These are phyloP conservation scores for Pampus argenteus DNA, from an alignment of 2,797 vertebrate species.

Conservation along the genomic window DNA sequence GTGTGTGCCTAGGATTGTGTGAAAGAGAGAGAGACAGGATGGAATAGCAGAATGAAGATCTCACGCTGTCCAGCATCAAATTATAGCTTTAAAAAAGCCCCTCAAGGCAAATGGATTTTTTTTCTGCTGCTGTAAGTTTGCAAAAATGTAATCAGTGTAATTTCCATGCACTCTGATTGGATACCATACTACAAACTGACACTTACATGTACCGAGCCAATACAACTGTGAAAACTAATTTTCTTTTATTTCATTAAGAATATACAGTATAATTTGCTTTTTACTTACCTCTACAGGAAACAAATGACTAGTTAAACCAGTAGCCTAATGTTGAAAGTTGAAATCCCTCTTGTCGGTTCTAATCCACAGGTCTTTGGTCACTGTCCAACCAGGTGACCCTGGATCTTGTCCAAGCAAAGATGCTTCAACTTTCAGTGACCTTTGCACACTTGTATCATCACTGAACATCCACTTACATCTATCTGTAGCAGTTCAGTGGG, in stretches of 20 bases:
- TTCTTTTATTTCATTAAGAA: not conserved
- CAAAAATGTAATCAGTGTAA: conserved; percentile 13
- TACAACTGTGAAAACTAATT: not conserved
- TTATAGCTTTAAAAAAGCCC: conserved; percentile 51
- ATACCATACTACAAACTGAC: conserved; percentile 15
- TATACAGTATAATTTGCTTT: not conserved
- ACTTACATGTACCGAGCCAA: too few relatives aligned
- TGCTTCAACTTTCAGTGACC: conserved; percentile 31
- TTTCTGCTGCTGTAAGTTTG: conserved; percentile 24
- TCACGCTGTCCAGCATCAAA: conserved; percentile 53
- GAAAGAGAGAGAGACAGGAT: conserved; percentile 45
- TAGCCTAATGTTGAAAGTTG: conserved; percentile 19
- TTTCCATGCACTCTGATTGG: conserved; percentile 10
- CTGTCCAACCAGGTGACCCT: conserved; percentile 26
- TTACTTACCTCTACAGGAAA: conserved; percentile 49
- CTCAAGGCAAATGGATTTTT: conserved; percentile 36
- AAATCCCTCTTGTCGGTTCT: conserved; percentile 10
- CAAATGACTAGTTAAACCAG: not conserved
- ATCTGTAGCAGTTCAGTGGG: conserved; percentile 4
- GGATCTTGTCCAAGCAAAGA: conserved; percentile 10
- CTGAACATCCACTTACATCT: conserved; percentile 21
- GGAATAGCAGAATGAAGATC: conserved; percentile 45
- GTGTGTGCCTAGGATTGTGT: conserved; percentile 1
- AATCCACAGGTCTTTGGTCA: conserved; percentile 24
- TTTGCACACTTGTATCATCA: conserved; percentile 11